These are phyloP conservation scores for Macrosiphum euphorbiae DNA, from an alignment of 2,888 invertebrate species.

Conservation along the genomic window DNA sequence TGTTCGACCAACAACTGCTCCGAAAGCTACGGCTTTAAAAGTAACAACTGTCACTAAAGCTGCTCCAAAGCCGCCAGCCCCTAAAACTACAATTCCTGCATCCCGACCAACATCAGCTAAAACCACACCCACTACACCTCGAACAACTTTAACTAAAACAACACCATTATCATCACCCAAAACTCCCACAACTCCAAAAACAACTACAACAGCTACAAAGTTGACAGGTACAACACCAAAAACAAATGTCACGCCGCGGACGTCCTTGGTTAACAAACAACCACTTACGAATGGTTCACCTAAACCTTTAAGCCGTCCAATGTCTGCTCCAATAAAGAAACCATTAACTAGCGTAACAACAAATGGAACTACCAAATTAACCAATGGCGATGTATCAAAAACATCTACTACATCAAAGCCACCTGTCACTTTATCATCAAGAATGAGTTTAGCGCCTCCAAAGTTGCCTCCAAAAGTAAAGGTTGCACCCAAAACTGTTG, in stretches of 20 bases:
- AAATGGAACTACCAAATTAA: slow-evolving; percentile 50
- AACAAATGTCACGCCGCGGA: slow-evolving; percentile 22
- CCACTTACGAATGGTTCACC: slow-evolving; percentile 50
- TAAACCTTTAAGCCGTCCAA: slow-evolving; percentile 49
- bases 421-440: slow-evolving; percentile 60
- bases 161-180: slow-evolving; percentile 48
- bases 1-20: slow-evolving; percentile 66
- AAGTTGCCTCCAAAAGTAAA: slow-evolving; percentile 65
- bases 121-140: slow-evolving; percentile 47
- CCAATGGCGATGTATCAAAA: slow-evolving; percentile 61
- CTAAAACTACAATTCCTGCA: slow-evolving; percentile 67
- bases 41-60: slow-evolving; percentile 68
- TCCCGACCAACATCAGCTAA: slow-evolving; percentile 51
- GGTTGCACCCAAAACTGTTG: slow-evolving; percentile 40
- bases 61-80: slow-evolving; percentile 69
- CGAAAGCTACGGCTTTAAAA: slow-evolving; percentile 67
- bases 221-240: slow-evolving; percentile 59
- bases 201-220: slow-evolving; percentile 66
- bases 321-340: slow-evolving; percentile 55
- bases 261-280: slow-evolving; percentile 47
- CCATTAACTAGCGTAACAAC: slow-evolving; percentile 29
- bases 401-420: slow-evolving; percentile 57
- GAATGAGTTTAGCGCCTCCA: slow-evolving; percentile 65
- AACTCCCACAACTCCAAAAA: slow-evolving; percentile 56
- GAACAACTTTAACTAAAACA: slow-evolving; percentile 48